Conservation (phyloP, 2,797 vertebrate species). For the Anniella stebbinsi region DNA sequence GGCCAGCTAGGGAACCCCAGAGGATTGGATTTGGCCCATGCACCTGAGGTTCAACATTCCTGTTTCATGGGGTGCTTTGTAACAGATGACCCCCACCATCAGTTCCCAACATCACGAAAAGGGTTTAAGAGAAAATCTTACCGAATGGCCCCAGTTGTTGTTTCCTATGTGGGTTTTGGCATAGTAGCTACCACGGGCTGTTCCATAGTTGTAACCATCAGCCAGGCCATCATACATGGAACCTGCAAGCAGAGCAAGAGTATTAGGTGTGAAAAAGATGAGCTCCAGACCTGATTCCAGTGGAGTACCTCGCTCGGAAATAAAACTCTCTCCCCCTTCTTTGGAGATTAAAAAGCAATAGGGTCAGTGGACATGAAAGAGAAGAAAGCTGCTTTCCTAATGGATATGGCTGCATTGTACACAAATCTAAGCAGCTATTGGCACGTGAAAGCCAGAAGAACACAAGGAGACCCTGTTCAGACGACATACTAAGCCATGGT, state of each 20-base stretch:
- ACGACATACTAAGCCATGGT: no score
- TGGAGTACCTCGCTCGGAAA: not conserved
- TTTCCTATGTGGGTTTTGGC: constrained; percentile 79
- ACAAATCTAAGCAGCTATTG: not conserved
- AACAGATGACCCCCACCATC: not conserved
- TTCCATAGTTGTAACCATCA: constrained; percentile 80
- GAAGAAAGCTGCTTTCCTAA: not conserved
- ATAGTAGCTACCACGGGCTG: constrained; percentile 79
- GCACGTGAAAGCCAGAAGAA: not conserved
- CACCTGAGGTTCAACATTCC: no score
- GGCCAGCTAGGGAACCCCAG: no score
- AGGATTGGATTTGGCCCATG: no score
- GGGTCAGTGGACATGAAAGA: accelerated
- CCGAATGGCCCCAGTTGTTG: constrained; percentile 80
- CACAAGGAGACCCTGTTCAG: no score
- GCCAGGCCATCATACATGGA: constrained; percentile 80
- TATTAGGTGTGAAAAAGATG: constrained; percentile 21
- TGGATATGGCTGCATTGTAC: not conserved
- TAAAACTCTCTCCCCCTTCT: not conserved
- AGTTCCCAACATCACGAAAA: not conserved
- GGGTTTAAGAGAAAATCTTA: constrained; percentile 66
- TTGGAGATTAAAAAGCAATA: not conserved
- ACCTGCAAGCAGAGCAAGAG: constrained; percentile 67
- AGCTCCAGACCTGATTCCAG: not conserved
- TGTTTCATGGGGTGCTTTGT: constrained; percentile 1